These are phyloP conservation scores for Agrypnia vestita DNA, from an alignment of 1,140 invertebrate species.

Conservation along the genomic window DNA sequence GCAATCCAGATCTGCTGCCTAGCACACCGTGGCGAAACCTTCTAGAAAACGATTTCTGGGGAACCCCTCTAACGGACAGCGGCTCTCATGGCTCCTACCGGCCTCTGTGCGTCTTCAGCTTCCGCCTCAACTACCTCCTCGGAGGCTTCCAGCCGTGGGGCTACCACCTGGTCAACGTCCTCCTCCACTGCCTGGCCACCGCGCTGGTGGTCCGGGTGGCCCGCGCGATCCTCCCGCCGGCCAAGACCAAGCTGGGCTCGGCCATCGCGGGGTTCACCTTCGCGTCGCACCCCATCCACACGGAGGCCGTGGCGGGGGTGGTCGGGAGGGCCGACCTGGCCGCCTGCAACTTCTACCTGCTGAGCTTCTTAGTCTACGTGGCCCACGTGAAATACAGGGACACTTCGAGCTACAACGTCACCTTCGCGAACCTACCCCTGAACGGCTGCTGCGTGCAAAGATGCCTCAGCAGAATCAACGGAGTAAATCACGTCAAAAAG, in stretches of 20 bases:
- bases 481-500: constrained; percentile 53
- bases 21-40: constrained; percentile 82
- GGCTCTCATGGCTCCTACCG: constrained; percentile 95
- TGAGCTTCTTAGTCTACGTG: constrained; percentile 88
- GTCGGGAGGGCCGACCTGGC: constrained; percentile 96
- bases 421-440: constrained; percentile 47
- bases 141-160: constrained; percentile 92
- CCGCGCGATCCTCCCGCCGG: constrained; percentile 76
- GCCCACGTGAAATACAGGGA: constrained; percentile 77
- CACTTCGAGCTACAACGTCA: constrained; percentile 40
- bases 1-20: constrained; percentile 88
- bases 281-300: constrained; percentile 96
- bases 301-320: constrained; percentile 96
- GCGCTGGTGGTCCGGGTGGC: constrained; percentile 84
- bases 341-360: constrained; percentile 91
- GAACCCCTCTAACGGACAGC: constrained; percentile 86
- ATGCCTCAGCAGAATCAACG: constrained; percentile 54
- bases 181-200: constrained; percentile 88
- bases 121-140: constrained; percentile 91
- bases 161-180: constrained; percentile 92
- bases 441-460: constrained; percentile 54
- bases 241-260: constrained; percentile 77
- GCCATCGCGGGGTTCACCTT: constrained; percentile 90
- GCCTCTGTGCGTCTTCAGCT: constrained; percentile 93
- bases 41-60: constrained; percentile 94